A percentile compares a stretch with the other conserved stretches of the same genome.
These are phyloP conservation scores for Sebastolobus alascanus DNA, from an alignment of 2,797 vertebrate species.

Conservation along the genomic window DNA sequence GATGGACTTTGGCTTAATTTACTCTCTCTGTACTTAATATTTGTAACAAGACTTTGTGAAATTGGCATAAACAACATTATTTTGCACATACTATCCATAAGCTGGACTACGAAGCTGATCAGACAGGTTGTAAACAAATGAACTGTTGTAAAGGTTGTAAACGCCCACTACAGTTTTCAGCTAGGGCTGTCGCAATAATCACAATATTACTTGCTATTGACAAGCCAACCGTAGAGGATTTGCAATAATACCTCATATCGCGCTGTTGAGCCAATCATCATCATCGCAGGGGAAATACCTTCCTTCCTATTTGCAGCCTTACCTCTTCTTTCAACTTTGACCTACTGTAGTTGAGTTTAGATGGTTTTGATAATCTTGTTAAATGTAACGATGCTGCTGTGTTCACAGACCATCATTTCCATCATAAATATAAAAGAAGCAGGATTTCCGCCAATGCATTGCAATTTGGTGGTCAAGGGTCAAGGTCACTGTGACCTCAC, in stretches of 20 bases:
- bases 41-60: neutral
- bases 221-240: no score
- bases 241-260: no score
- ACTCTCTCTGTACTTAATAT: neutral
- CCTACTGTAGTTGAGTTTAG: fast-evolving
- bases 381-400: neutral
- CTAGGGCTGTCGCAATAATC: no score
- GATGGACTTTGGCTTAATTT: neutral
- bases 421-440: no score
- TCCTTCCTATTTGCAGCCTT: neutral
- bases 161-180: neutral
- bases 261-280: no score
- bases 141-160: neutral
- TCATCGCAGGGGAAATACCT: no score
- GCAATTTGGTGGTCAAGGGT: no score
- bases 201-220: no score
- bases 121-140: neutral
- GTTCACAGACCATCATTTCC: neutral
- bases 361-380: neutral
- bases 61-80: neutral
- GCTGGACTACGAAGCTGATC: neutral
- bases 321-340: neutral
- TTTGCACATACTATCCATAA: neutral
- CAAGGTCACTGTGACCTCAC: no score
- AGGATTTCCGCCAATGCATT: no score